These are phyloP conservation scores for Epinephelus cyanopodus DNA, from an alignment of 2,113 vertebrate genomes.

Conservation along the genomic window DNA sequence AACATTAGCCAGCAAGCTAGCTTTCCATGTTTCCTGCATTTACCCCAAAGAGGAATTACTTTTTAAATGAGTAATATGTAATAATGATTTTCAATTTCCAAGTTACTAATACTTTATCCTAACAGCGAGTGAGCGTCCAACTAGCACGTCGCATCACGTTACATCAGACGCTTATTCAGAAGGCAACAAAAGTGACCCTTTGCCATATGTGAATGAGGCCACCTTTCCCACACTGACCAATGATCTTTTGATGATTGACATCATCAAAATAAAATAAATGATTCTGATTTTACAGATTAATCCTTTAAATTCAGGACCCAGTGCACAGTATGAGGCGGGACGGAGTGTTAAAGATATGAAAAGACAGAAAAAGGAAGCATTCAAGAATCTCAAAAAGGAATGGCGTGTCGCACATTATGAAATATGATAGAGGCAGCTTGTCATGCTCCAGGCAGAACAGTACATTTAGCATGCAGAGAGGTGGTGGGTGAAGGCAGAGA, in stretches of 20 bases:
- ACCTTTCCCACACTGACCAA: too few species aligned
- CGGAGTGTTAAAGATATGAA: background rate
- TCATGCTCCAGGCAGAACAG: conserved; percentile 37
- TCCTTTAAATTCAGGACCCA: background rate
- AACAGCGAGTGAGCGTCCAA: too few species aligned
- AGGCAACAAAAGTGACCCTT: too few species aligned
- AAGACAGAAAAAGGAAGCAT: background rate
- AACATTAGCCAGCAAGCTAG: too few species aligned
- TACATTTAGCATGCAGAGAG: conserved; percentile 36
- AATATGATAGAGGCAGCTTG: conserved; percentile 41
- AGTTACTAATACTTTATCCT: too few species aligned
- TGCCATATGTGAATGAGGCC: too few species aligned
- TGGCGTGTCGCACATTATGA: conserved; percentile 17
- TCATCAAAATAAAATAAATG: background rate
- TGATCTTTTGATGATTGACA: background rate
- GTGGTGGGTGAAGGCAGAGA: conserved; percentile 16
- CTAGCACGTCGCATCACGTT: too few species aligned
- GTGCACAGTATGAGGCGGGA: background rate
- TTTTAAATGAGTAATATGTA: too few species aligned
- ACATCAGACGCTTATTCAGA: too few species aligned
- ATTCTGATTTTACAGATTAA: background rate
- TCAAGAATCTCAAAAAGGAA: conserved; percentile 18
- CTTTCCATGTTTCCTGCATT: too few species aligned
- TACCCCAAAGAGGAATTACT: too few species aligned
- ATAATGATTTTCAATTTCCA: too few species aligned